Base-by-base conservation (phyloP, 2,113 vertebrate species). In the Hepsetus odoe region DNA sequence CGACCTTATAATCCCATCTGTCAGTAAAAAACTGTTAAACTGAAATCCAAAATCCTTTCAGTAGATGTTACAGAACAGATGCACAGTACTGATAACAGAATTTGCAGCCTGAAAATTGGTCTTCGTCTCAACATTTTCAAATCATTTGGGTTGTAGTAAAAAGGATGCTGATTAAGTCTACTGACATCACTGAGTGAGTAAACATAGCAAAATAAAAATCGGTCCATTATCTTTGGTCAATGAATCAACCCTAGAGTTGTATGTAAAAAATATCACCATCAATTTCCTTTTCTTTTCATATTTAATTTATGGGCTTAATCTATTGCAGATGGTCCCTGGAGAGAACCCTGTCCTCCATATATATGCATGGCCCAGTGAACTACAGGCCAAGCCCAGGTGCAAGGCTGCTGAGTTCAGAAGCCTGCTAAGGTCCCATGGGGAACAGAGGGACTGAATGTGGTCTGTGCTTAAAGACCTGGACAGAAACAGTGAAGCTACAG, bases 351-450 rank as follows among this genome's bases (percentile, higher is more conserved):
- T 42, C 71, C 72, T 77, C 74, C 18, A 71, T 86, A 68, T 75
- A 82, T 68, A 78, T 76, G 78, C 53, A 75, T 71, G 67, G n/a
- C 69, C 72, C 44, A 56, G 55, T 75, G 82, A 58, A 69, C 49
- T 72, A 69, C 53, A 67, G 55, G 40, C 51, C 49, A 65, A n/a
- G 35, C 64, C 70, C 77, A 80, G 77, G 77, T 79, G 77, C 74
- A 72, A 61, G 26, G 55, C 72, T 81, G 67, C 26, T n/a, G 46
- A 72, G 30, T 79, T 74, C 55, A 82, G 22, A 69, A 59, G 68
- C 22, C 67, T 70, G 13, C n/a, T 49, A 70, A 24, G 30, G 22
- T 67, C 59, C 73, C 59, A 61, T 30, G 9, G 42, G 58, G 26
- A 12, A 9, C n/a, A 53, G 11, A 72, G 73, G 56, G 61, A 53